phyloP scores from a whole-genome alignment of 2,797 vertebrate genomes.

The Takifugu rubripes region DNA sequence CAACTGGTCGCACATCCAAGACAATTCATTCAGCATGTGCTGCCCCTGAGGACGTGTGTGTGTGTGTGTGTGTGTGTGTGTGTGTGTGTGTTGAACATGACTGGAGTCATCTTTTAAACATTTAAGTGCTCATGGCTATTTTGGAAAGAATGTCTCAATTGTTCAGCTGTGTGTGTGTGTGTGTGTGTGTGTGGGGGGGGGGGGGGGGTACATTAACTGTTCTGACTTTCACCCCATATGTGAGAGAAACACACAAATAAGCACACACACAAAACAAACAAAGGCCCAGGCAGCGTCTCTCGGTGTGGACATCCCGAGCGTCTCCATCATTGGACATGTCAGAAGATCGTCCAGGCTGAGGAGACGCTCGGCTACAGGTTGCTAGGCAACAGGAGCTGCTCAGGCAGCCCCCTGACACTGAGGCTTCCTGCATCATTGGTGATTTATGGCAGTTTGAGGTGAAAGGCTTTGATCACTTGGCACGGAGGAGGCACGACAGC shows the following conservation, averaged over 20 bases:
- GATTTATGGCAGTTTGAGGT: neutral
- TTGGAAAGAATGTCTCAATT: constrained; percentile 34
- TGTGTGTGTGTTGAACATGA: neutral
- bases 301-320: too few relatives aligned
- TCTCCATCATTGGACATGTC: neutral
- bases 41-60: constrained; percentile 4
- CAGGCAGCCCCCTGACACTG: neutral
- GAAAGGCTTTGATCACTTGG: constrained; percentile 10
- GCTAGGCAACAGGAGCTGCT: neutral
- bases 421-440: neutral
- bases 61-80: neutral
- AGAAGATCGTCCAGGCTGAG: constrained; percentile 60
- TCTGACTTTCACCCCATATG: constrained; percentile 48
- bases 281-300: constrained; percentile 1
- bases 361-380: constrained; percentile 2
- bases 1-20: constrained; percentile 18
- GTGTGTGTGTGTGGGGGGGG: constrained; percentile 9
- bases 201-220: constrained; percentile 31
- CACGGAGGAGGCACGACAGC: constrained; percentile 1
- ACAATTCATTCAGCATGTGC: constrained; percentile 18
- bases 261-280: constrained; percentile 13
- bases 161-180: constrained; percentile 13
- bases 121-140: constrained; percentile 3
- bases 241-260: neutral
- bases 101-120: constrained; percentile 14